Percentiles rank a stretch among this genome's conserved stretches.
These are phyloP conservation scores for Sipha flava DNA, from an alignment of 1,140 invertebrate species.

Conservation along the genomic window DNA sequence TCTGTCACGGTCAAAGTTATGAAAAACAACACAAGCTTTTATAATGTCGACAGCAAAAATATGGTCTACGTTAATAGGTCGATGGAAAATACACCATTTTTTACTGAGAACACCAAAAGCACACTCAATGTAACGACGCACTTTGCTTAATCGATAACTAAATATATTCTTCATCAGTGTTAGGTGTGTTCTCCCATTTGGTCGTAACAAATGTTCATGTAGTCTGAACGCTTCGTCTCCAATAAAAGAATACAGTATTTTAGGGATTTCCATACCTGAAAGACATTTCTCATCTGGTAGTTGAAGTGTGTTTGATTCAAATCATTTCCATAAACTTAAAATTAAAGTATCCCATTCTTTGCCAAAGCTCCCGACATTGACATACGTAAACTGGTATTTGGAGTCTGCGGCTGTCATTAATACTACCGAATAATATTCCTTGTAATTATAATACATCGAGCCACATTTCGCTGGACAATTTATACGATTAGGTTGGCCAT, in stretches of 20 bases:
- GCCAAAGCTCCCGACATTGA: constrained; percentile 34
- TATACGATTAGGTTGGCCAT: too few species aligned
- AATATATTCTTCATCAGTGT: constrained; percentile 39
- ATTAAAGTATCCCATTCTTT: constrained; percentile 43
- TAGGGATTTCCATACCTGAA: background rate
- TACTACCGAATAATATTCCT: constrained; percentile 34
- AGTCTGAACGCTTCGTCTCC: constrained; percentile 46
- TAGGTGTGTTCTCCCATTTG: constrained; percentile 32
- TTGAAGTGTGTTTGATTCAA: constrained; percentile 29
- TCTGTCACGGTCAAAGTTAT: background rate
- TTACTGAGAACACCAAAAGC: background rate
- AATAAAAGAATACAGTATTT: constrained; percentile 13
- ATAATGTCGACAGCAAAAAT: constrained; percentile 36
- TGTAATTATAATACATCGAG: constrained; percentile 35
- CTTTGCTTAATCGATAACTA: constrained; percentile 40
- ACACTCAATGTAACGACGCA: background rate
- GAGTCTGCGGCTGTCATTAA: constrained; percentile 35
- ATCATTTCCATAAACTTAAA: constrained; percentile 37
- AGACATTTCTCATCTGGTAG: background rate
- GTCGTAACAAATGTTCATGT: constrained; percentile 40
- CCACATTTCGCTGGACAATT: constrained; percentile 40
- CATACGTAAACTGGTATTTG: constrained; percentile 35
- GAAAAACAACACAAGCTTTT: constrained; percentile 23
- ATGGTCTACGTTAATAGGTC: constrained; percentile 35
- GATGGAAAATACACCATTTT: background rate